Evolutionary conservation across 2,888 invertebrate species (phyloP), one percentile per base, ranked within the genome.

Genomic region (Apoderus coryli): DNA sequence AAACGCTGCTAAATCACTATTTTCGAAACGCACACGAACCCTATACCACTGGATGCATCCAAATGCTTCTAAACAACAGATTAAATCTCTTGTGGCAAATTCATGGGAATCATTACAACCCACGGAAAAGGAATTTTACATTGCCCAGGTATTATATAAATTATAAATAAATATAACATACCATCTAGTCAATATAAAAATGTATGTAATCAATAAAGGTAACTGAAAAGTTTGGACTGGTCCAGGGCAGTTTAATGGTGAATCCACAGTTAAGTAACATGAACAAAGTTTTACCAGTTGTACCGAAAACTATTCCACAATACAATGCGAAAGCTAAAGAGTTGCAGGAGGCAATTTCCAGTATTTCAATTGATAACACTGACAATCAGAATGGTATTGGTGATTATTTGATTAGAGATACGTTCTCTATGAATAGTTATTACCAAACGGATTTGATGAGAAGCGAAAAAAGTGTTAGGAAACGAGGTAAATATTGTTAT

Each of bases 21-120:
- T 61, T 39, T 59, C 56, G 3, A 62, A 62, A 46, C 46, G 59
- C 15, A 62, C 60, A 3, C 46, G 60, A 13, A 62, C 60, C 3
- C 39, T 62, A 25, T 60, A 58, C 33, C 59, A 60, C 33, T 62
- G 62, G 62, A 53, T 61, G 47, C 59, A 59, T 37, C 62, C 62
- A 0, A 45, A 50, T 16, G 52, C 56, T 2, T 52, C 60, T 2
- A 60, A 59, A 37, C 50, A 49, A 14, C 56, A 58, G 36, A 45
- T 62, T 14, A 61, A 60, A 43, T 41, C 50, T 2, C 54, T 54
- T 1, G 56, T 61, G 2, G 45, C 53, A 2, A 44, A 49, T 15
- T 54, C 56, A 2, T 62, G 61, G 61, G 58, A 61, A 7, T 52
- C 52, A 3, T 42, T 61, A 22, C 49, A 52, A 1, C 40, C 43